Conservation (phyloP, 2,113 vertebrate genomes). For the Larimichthys polyactis region DNA sequence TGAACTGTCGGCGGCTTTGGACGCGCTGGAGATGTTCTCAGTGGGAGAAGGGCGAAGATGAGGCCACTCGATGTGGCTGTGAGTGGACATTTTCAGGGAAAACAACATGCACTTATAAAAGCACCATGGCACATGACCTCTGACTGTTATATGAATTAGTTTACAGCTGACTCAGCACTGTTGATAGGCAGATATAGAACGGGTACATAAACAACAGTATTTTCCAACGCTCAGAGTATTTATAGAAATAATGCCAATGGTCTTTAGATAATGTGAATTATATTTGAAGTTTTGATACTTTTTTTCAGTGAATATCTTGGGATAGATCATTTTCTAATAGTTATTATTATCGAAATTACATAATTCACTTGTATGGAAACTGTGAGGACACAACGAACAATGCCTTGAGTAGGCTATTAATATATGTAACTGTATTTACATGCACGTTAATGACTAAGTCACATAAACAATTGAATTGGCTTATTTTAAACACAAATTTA, state of each 20-base stretch:
- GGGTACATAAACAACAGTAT: not conserved
- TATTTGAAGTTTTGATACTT: conserved; percentile 32
- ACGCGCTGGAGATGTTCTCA: conserved; percentile 11
- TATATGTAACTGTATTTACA: conserved; percentile 26
- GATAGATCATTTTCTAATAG: conserved; percentile 37
- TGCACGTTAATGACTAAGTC: conserved; percentile 22
- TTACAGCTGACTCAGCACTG: conserved; percentile 30
- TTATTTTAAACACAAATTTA: not conserved
- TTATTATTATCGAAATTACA: conserved; percentile 32
- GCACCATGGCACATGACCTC: conserved; percentile 39
- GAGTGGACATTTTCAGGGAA: conserved; percentile 30
- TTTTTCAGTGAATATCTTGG: conserved; percentile 29
- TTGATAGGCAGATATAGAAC: conserved; percentile 2
- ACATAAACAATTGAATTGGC: not conserved
- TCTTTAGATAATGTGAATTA: conserved; percentile 54
- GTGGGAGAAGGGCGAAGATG: not conserved
- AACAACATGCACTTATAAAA: conserved; percentile 77
- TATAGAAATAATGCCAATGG: conserved; percentile 45
- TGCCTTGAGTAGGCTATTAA: conserved; percentile 54
- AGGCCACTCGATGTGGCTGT: conserved; percentile 10
- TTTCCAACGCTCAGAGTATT: conserved; percentile 29
- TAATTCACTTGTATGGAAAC: conserved; percentile 18
- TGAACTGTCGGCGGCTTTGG: conserved; percentile 22
- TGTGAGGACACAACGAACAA: conserved; percentile 28
- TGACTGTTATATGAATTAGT: conserved; percentile 41